Conservation (phyloP, 2,888 invertebrate genomes). For the Hoplodrina ambigua region DNA sequence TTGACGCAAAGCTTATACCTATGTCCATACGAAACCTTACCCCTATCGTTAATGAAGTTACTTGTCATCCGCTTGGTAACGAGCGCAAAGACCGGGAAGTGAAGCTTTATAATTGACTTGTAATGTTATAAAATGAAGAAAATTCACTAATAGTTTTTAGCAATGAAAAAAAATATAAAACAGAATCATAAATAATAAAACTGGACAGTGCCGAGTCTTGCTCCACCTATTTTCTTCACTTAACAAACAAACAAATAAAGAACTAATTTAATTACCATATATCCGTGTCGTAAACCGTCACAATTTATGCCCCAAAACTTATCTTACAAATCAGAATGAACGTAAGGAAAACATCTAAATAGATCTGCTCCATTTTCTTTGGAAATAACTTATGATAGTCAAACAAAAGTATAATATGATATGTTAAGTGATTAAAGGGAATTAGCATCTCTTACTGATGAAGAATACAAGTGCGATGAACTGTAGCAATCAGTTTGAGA, state of each 20-base stretch:
- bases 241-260: conserved; percentile 28
- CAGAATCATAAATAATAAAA: conserved; percentile 8
- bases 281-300: conserved; percentile 42
- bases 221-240: background rate
- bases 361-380: conserved; percentile 20
- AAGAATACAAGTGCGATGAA: conserved; percentile 42
- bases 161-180: background rate
- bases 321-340: conserved; percentile 40
- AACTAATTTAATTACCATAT: conserved; percentile 29
- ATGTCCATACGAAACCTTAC: background rate
- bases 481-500: conserved; percentile 44
- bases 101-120: background rate
- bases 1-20: background rate
- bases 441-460: conserved; percentile 40
- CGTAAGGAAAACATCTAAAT: conserved; percentile 16
- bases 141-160: background rate
- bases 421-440: conserved; percentile 54
- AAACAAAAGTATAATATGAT: conserved; percentile 32
- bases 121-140: background rate
- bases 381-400: conserved; percentile 38
- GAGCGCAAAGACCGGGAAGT: background rate
- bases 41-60: background rate
- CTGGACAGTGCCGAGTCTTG: background rate
- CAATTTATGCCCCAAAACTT: conserved; percentile 36
- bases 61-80: background rate